Evolutionary conservation across 2,888 invertebrate genomes (phyloP).

Genomic region (Acanthosepion lycidas): DNA sequence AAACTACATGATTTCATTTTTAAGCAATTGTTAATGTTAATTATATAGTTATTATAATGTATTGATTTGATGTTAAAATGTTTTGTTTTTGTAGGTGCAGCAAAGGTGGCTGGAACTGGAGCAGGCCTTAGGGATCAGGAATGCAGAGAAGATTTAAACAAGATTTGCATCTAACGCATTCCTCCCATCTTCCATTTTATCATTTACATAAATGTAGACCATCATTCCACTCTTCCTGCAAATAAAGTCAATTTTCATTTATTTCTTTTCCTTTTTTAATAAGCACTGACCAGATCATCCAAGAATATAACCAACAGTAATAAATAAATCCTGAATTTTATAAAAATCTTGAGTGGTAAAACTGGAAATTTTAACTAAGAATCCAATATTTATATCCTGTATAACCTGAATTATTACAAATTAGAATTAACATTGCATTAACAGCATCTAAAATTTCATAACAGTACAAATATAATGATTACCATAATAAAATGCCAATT

Average conservation of each 20-base stretch:
- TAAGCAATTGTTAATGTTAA: background rate
- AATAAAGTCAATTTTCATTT: conserved; percentile 37
- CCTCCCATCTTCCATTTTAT: conserved; percentile 14
- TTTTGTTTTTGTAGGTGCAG: conserved; percentile 78
- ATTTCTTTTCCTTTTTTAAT: background rate
- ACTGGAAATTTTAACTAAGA: too few species aligned
- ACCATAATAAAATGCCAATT: too few species aligned
- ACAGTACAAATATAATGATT: too few species aligned
- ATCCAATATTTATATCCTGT: too few species aligned
- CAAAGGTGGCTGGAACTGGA: conserved; percentile 96
- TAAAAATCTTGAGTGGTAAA: too few species aligned
- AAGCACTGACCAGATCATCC: too few species aligned
- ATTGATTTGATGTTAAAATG: background rate
- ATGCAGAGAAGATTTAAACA: conserved; percentile 53
- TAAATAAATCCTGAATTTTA: too few species aligned
- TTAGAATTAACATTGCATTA: too few species aligned
- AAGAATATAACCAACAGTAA: too few species aligned
- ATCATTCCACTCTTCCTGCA: conserved; percentile 6
- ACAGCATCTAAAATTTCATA: too few species aligned
- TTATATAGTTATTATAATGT: background rate
- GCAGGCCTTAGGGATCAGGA: conserved; percentile 87
- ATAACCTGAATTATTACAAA: too few species aligned
- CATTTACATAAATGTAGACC: conserved; percentile 33
- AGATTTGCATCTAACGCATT: background rate
- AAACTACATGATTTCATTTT: background rate